These are phyloP conservation scores for Lordiphosa clarofinis DNA, from an alignment of 1,140 invertebrate genomes.

Conservation along the genomic window DNA sequence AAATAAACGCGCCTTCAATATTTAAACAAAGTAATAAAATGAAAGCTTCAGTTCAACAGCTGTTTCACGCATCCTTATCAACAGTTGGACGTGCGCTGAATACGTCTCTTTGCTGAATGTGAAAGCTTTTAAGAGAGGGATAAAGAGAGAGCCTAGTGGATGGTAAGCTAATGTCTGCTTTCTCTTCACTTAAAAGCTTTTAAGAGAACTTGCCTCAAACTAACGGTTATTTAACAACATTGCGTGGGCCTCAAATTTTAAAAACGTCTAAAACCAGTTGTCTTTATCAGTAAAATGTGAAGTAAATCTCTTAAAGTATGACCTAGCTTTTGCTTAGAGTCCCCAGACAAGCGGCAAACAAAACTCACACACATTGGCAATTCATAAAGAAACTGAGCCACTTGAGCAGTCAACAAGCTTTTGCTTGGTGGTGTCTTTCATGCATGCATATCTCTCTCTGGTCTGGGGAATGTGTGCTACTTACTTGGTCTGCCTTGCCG, in stretches of 20 bases:
- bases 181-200: constrained; percentile 27
- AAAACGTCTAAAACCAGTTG: constrained; percentile 9
- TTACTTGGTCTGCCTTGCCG: constrained; percentile 19
- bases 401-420: constrained; percentile 71
- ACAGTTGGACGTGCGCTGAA: constrained; percentile 16
- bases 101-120: constrained; percentile 23
- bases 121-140: constrained; percentile 3
- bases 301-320: constrained; percentile 33
- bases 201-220: constrained; percentile 10
- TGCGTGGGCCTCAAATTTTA: constrained; percentile 3
- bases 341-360: not conserved
- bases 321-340: constrained; percentile 31
- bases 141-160: too few relatives aligned
- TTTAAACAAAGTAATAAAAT: not conserved
- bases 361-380: constrained; percentile 6
- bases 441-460: constrained; percentile 12
- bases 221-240: not conserved
- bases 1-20: not conserved
- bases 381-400: constrained; percentile 52
- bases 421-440: constrained; percentile 50
- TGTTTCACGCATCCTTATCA: constrained; percentile 36
- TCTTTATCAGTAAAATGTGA: constrained; percentile 29
- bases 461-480: constrained; percentile 25
- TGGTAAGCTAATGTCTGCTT: rapidly evolving
- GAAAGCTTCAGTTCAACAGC: constrained; percentile 35